phyloP scores from a whole-genome alignment of 2,113 vertebrate species.

The Percopsis transmontana region DNA sequence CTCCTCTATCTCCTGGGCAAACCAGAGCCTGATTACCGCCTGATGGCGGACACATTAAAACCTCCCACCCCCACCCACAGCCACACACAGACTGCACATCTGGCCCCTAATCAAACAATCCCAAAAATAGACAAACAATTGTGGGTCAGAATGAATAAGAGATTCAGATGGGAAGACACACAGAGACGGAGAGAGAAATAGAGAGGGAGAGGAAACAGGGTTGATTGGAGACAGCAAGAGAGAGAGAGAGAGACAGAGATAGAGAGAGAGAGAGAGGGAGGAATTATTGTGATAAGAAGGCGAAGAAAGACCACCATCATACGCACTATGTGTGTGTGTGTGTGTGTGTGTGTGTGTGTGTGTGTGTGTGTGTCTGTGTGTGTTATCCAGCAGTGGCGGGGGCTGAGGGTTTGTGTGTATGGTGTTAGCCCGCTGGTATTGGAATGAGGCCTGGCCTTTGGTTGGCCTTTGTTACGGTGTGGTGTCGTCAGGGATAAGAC shows the following conservation, averaged over 20 bases:
- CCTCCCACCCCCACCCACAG: slow-evolving; percentile 33
- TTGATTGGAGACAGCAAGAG: not conserved
- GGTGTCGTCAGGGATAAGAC: not conserved
- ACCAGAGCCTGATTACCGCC: slow-evolving; percentile 61
- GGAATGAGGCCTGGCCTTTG: slow-evolving; percentile 40
- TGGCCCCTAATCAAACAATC: slow-evolving; percentile 69
- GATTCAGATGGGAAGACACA: slow-evolving; percentile 46
- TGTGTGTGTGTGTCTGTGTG: slow-evolving; percentile 15
- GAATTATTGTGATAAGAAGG: not conserved
- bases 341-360: slow-evolving; percentile 9
- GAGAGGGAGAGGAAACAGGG: not conserved
- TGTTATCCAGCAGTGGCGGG: slow-evolving; percentile 23
- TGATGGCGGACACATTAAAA: slow-evolving; percentile 61
- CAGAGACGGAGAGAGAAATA: slow-evolving; percentile 1
- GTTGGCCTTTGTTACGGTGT: slow-evolving; percentile 17
- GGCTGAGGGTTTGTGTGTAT: slow-evolving; percentile 36
- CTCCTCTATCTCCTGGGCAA: slow-evolving; percentile 10
- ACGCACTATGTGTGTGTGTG: slow-evolving; percentile 7
- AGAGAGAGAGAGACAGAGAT: not conserved
- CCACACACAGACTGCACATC: slow-evolving; percentile 68
- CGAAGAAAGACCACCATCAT: not conserved
- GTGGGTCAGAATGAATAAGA: slow-evolving; percentile 36
- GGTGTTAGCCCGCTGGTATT: not conserved
- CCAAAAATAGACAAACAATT: slow-evolving; percentile 70
- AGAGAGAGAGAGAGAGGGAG: too few species aligned